Percentiles rank a stretch among this genome's conserved stretches.
These are phyloP conservation scores for Scaptodrosophila lebanonensis DNA, from an alignment of 1,140 invertebrate species.

Conservation along the genomic window DNA sequence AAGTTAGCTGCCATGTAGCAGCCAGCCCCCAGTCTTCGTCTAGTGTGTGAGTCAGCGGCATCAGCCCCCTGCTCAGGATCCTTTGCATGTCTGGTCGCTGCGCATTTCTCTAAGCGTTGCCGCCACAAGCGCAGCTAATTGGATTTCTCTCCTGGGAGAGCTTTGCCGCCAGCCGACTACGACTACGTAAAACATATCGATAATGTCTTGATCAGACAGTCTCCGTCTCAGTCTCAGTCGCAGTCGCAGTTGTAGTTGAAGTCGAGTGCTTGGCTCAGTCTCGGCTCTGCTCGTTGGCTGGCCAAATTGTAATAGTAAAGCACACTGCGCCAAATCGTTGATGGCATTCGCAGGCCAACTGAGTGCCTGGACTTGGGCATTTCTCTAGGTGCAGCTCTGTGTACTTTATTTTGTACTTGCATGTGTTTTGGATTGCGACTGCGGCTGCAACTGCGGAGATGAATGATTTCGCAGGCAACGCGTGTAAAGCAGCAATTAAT, in stretches of 20 bases:
- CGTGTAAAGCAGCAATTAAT: slow-evolving; percentile 74
- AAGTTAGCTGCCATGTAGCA: slow-evolving; percentile 30
- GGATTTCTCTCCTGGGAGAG: slow-evolving; percentile 75
- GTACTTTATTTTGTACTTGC: slow-evolving; percentile 40
- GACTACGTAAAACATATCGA: slow-evolving; percentile 74
- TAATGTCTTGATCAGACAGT: slow-evolving; percentile 75
- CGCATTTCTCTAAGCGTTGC: slow-evolving; percentile 47
- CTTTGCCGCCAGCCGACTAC: slow-evolving; percentile 13
- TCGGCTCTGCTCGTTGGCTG: slow-evolving; percentile 27
- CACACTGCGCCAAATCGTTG: slow-evolving; percentile 45
- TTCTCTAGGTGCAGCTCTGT: slow-evolving; percentile 23
- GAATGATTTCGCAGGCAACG: slow-evolving; percentile 65
- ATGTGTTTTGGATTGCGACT: slow-evolving; percentile 52
- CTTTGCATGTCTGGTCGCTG: slow-evolving; percentile 56
- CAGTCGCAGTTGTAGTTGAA: slow-evolving; percentile 9
- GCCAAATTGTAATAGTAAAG: slow-evolving; percentile 73
- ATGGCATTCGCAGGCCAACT: not conserved
- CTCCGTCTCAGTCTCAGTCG: slow-evolving; percentile 29
- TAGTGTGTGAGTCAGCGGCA: slow-evolving; percentile 6
- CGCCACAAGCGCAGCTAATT: slow-evolving; percentile 71
- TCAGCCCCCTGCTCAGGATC: slow-evolving; percentile 9
- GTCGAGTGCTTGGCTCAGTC: not conserved
- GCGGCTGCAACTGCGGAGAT: slow-evolving; percentile 22
- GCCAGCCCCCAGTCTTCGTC: slow-evolving; percentile 33
- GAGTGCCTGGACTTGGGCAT: not conserved